phyloP scores from a whole-genome alignment of 2,888 invertebrate genomes.

The Mylabris sibirica region DNA sequence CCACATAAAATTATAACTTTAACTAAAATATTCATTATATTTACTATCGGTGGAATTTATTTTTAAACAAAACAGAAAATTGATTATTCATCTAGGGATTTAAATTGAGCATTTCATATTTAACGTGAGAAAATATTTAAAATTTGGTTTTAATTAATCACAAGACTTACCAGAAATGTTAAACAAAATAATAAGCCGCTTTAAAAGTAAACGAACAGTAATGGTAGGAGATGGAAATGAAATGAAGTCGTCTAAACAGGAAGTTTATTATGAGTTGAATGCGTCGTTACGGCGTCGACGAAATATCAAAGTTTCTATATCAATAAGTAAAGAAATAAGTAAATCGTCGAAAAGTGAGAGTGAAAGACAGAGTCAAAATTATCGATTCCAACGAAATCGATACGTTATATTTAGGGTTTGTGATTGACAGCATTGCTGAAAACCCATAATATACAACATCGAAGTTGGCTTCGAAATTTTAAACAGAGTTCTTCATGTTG shows the following conservation, averaged over 20 bases:
- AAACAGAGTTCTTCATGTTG: too few species aligned
- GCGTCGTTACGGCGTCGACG: too few species aligned
- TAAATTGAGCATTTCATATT: neutral
- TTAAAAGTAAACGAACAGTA: neutral
- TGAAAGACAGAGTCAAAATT: too few species aligned
- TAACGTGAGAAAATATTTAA: neutral
- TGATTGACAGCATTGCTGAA: neutral
- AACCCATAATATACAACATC: too few species aligned
- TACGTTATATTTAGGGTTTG: too few species aligned
- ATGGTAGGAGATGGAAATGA: neutral
- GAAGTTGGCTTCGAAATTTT: too few species aligned
- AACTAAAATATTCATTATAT: neutral
- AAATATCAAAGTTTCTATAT: too few species aligned
- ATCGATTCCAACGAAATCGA: too few species aligned
- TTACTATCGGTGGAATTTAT: neutral
- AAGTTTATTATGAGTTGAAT: neutral
- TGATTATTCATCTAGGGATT: too few species aligned
- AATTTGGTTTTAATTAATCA: neutral
- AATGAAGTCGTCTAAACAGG: neutral
- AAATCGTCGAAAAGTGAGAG: too few species aligned
- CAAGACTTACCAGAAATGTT: neutral
- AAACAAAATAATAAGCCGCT: neutral
- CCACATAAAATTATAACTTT: neutral
- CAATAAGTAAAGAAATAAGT: too few species aligned
- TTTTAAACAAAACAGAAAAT: neutral